Percentiles rank a stretch among this genome's conserved stretches.
phyloP scores from a whole-genome alignment of 2,797 vertebrate species.

The Eulemur coronatus region DNA sequence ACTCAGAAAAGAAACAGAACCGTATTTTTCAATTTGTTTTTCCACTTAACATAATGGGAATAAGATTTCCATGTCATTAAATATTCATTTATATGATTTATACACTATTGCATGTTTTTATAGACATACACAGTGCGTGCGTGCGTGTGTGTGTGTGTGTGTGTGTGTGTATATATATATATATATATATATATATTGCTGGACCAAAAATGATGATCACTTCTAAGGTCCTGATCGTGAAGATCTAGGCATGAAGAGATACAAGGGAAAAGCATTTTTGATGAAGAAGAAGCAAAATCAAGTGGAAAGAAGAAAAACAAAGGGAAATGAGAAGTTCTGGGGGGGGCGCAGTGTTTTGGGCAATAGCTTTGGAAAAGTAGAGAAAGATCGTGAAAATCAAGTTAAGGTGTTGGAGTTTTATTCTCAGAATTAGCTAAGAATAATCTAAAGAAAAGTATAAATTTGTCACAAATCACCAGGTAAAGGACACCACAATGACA shows the following conservation, averaged over 20 bases:
- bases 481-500: not conserved
- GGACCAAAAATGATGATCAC: not conserved
- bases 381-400: not conserved
- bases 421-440: not conserved
- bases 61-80: not conserved
- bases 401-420: not conserved
- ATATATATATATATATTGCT: not conserved
- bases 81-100: not conserved
- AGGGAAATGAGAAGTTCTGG: not conserved
- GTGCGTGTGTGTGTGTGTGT: too few species aligned
- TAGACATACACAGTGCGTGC: not conserved
- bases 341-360: not conserved
- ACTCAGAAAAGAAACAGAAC: not conserved
- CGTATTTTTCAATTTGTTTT: slow-evolving; percentile 40
- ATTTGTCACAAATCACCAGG: not conserved
- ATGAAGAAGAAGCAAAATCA: not conserved
- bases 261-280: not conserved
- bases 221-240: not conserved
- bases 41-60: not conserved
- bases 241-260: not conserved
- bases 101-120: not conserved
- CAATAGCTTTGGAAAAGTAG: not conserved
- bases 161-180: too few species aligned
- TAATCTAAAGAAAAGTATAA: not conserved
- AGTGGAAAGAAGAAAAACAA: not conserved